Percentiles rank a stretch among this genome's conserved stretches.
Evolutionary conservation across 2,113 vertebrate genomes (phyloP).

Genomic region (Dipodomys ordii): DNA sequence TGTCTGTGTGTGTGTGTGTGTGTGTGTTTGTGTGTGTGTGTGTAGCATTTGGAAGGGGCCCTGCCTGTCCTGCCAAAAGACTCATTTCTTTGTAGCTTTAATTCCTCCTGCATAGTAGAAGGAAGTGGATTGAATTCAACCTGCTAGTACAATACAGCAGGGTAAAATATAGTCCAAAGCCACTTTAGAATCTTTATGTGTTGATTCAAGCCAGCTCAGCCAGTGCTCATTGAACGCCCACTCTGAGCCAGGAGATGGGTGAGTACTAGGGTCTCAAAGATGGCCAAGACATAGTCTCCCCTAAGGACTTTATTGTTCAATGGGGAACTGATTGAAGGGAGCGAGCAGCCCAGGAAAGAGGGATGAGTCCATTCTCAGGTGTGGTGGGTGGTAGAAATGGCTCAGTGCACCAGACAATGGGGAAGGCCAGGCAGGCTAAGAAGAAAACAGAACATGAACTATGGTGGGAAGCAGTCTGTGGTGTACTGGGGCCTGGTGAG

Average conservation of each 20-base stretch:
- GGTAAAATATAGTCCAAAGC: background rate
- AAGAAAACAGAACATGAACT: background rate
- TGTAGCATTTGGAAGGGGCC: too few species aligned
- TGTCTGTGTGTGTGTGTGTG: too few species aligned
- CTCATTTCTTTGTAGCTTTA: background rate
- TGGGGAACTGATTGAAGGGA: background rate
- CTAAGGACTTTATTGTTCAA: background rate
- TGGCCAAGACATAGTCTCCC: background rate
- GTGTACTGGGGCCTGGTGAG: background rate
- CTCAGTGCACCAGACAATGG: background rate
- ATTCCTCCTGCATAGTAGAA: background rate
- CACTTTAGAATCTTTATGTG: background rate
- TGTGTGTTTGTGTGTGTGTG: too few species aligned
- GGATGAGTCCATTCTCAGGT: background rate
- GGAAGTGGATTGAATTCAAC: background rate
- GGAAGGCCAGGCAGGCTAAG: too few species aligned
- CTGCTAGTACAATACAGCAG: background rate
- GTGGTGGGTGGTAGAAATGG: background rate
- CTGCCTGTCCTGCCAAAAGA: background rate
- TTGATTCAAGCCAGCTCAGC: background rate
- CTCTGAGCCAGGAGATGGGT: background rate
- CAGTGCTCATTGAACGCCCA: fast-evolving
- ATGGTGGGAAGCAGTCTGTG: background rate
- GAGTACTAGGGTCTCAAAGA: background rate
- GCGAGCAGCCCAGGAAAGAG: background rate